Evolutionary conservation across 1,140 invertebrate species (phyloP), one percentile per base, ranked within the genome.

Genomic region (Teleopsis dalmanni): DNA sequence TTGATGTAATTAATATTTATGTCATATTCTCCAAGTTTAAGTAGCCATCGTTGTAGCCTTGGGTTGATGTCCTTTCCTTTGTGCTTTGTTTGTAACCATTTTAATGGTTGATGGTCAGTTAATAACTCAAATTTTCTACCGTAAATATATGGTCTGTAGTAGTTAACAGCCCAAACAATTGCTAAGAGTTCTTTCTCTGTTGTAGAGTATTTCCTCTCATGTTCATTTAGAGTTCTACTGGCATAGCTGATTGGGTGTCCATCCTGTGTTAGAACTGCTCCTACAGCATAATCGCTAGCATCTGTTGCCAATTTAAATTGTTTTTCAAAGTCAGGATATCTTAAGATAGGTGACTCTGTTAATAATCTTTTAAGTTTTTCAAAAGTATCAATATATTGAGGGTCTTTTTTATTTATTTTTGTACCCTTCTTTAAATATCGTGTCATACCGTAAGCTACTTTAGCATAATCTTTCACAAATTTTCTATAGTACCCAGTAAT

Each of bases 131-230:
- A 48, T 40, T 38, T 21, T 14, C 36, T 38, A 13, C 47, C 37
- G 41, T 40, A 48, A 23, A 48, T 4, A 18, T 41, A 31, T 7
- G 35, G 37, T 41, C 35, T 40, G 14, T 16, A 48, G 23, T 48
- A 41, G 6, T 31, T 48, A 1, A 73, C 55, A 1, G 65, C 62
- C 58, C 63, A 73, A 3, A 79, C 56, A 9, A 73, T 65, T 4
- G 65, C 67, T 16, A 71, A 48, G 7, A 66, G 48, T 54, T 70
- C 70, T 57, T 51, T 57, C 63, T 70, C 78, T 56, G 52, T 73
- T 19, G 54, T 62, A 49, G 45, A 61, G 57, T 71, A 76, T 50
- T 66, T 68, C 42, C 21, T 54, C 60, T 76, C 71, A 3, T 63
- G 57, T 25, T 57, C 50, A 50, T 70, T 73, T 33, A 76, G 48